Evolutionary conservation across 2,888 invertebrate species (phyloP), one percentile per base, ranked within the genome.

Genomic region (Hyposoter dolosus): DNA sequence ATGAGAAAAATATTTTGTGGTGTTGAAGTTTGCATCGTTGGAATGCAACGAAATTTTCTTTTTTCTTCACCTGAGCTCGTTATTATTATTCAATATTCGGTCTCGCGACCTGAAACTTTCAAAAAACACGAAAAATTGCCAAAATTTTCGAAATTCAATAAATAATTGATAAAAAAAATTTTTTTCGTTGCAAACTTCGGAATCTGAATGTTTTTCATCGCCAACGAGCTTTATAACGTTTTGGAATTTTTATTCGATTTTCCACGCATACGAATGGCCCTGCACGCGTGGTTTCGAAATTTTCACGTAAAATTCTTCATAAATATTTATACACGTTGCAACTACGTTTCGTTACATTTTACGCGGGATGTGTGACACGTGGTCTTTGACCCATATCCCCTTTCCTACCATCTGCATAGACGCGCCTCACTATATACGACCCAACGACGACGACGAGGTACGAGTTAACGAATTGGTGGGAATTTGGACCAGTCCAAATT

Each of bases 311-410:
- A 60, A 28, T 60, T 60, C 0, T 15, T 60, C 60, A 28, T 60
- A 5, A 28, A 60, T 32, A 69, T 76, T 66, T 15, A 32, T 47
- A 47, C 19, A 50, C 23, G 56, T 40, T 15, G 56, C n/a, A 75
- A 68, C 83, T 23, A 74, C 35, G 83, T 72, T 68, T 28, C 28
- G 88, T 85, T 88, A 87, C 68, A 68, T 63, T 86, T 71, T 43
- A 81, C 80, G 75, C 47, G 68, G 76, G 68, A 71, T 78, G 86
- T 68, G 86, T 74, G 81, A 88, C 87, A 88, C 82, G 86, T 87
- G 85, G 86, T 83, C 87, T 83, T 66, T 86, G 87, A 84, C 78
- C 88, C 84, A 87, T 88, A 89, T 84, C 74, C 84, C 76, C 28
- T 50, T 53, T 47, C 47, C 50, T 66, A 77, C 23, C 65, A 53